Conservation (phyloP, 2,888 invertebrate genomes). For the Hydropsyche betteni region DNA sequence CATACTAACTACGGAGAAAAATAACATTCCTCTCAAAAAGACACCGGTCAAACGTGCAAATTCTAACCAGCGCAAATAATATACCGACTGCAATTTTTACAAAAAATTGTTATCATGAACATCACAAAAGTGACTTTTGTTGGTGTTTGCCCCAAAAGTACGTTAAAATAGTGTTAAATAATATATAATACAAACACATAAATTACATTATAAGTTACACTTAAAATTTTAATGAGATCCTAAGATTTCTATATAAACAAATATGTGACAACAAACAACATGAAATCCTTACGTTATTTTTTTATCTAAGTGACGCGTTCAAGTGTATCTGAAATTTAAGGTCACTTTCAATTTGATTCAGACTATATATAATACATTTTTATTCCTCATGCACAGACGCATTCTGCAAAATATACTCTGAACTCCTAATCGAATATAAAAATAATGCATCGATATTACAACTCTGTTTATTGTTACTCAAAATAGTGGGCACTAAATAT, state of each 20-base stretch:
- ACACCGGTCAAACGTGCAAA: too few relatives aligned
- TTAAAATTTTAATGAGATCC: constrained; percentile 50
- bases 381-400: too few relatives aligned
- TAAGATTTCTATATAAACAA: constrained; percentile 46
- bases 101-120: background rate
- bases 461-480: too few relatives aligned
- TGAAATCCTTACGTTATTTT: constrained; percentile 4
- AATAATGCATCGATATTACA: too few relatives aligned
- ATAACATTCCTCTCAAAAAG: too few relatives aligned
- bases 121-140: constrained; percentile 15
- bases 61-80: too few relatives aligned
- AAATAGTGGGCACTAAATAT: too few relatives aligned
- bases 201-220: constrained; percentile 5
- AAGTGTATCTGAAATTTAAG: constrained; percentile 16
- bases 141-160: constrained; percentile 30
- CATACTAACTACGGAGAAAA: too few relatives aligned
- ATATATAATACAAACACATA: constrained; percentile 13
- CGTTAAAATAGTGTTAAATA: background rate
- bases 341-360: constrained; percentile 26
- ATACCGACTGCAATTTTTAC: too few relatives aligned
- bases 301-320: constrained; percentile 20
- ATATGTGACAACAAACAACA: constrained; percentile 24
- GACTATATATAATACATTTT: background rate
- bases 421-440: too few relatives aligned
- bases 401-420: too few relatives aligned